Evolutionary conservation across 64 coral and sea anemone genomes (phyloP).

Genomic region (Astreopora myriophthalma): DNA sequence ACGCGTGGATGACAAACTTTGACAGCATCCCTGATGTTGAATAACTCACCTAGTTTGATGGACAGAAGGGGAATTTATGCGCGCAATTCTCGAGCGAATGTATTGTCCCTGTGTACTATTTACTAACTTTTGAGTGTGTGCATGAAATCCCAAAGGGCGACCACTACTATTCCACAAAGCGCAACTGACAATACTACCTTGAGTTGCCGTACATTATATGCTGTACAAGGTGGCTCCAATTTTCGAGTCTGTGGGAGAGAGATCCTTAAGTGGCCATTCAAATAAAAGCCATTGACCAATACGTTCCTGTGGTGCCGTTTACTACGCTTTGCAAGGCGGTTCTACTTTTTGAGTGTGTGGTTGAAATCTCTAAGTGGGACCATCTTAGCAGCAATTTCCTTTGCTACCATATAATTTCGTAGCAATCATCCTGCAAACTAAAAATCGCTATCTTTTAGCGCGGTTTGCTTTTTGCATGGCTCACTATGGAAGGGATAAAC

Average conservation of each 20-base stretch:
- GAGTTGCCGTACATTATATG: background rate
- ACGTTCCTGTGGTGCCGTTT: background rate
- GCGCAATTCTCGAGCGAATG: background rate
- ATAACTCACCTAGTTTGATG: slow-evolving; percentile 73
- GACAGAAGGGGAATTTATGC: background rate
- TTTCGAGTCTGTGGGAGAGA: background rate
- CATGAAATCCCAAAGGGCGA: background rate
- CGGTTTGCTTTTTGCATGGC: too few relatives aligned
- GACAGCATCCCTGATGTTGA: slow-evolving; percentile 83
- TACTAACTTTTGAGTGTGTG: background rate
- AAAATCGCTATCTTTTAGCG: background rate
- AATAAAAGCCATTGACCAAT: background rate
- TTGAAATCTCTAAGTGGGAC: background rate
- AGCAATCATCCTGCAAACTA: too few relatives aligned
- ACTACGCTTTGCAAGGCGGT: background rate
- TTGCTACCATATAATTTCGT: too few relatives aligned
- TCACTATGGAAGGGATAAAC: too few relatives aligned
- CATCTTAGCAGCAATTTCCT: background rate
- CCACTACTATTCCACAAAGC: background rate
- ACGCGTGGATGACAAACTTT: slow-evolving; percentile 62
- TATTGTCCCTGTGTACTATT: background rate
- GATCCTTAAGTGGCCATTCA: background rate
- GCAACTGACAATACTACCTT: background rate
- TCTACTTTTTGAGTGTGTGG: background rate
- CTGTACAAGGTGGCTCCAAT: background rate